phyloP scores from a whole-genome alignment of 2,113 vertebrate species.

The Mustelus asterias region DNA sequence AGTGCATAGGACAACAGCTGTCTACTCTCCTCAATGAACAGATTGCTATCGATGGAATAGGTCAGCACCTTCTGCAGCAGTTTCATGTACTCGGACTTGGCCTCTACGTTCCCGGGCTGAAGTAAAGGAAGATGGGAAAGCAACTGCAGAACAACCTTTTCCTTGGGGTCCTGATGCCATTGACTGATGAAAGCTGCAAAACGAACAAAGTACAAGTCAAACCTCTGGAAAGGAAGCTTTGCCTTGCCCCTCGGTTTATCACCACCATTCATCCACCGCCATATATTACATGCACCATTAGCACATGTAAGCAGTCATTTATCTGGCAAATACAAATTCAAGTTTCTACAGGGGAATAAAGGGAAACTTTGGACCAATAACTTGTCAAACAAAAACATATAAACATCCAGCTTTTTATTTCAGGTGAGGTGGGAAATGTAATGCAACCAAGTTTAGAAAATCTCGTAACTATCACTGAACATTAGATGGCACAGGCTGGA shows the following conservation, averaged over 20 bases:
- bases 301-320: background rate
- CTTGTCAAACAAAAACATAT: background rate
- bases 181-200: constrained; percentile 75
- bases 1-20: constrained; percentile 91
- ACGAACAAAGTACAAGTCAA: constrained; percentile 36
- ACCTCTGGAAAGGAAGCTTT: background rate
- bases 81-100: constrained; percentile 94
- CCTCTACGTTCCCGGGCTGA: constrained; percentile 84
- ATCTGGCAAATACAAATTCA: background rate
- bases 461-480: background rate
- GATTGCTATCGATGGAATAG: constrained; percentile 87
- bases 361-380: background rate
- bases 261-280: background rate
- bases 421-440: background rate
- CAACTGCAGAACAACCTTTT: constrained; percentile 81
- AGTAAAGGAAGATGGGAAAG: constrained; percentile 84
- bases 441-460: background rate
- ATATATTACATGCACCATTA: background rate
- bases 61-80: constrained; percentile 86
- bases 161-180: constrained; percentile 86
- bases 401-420: background rate
- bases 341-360: background rate
- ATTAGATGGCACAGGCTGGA: background rate
- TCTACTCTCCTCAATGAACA: constrained; percentile 87
- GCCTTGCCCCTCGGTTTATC: background rate